Evolutionary conservation across 2,113 vertebrate genomes (phyloP), one percentile per base, ranked within the genome.

Genomic region (Neotragus pygmaeus): DNA sequence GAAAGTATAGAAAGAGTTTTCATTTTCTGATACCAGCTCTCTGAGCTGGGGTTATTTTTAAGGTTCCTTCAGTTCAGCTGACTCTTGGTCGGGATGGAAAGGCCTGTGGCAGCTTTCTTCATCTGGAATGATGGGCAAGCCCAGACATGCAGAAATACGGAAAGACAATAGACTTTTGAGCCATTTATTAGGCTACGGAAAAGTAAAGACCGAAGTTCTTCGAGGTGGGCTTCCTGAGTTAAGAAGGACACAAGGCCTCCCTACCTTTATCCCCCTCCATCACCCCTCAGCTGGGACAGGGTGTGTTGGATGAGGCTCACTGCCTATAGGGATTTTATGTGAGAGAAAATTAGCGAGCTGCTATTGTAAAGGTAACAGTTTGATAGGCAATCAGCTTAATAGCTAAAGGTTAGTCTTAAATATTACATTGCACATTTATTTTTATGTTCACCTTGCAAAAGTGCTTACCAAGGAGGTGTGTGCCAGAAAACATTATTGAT

Each of bases 401-500:
- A 97, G 88, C 92, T 96, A 90, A 89, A 97, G 84, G 85, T 95
- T 96, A 94, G 70, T 95, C 66, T 97, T 97, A 92, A 97, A 94
- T 94, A 96, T 97, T 95, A 96, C 92, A 96, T 92, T 96, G 94
- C 78, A 97, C 90, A 97, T 97, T 97, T 96, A 96, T 97, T 96
- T 97, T 98, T 97, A 95, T 95, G 94, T 95, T 73, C 25, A 91
- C 78, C 85, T 78, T 84, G 73, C 62, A 96, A 53, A 97, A 97
- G 92, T 95, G 88, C 96, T 97, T 97, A 91, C 23, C 19, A 87
- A 94, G 81, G 60, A 94, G 70, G 86, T 58, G 5, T 51, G 17
- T 89, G 66, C 92, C 96, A 97, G 92, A 94, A 96, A 97, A n/a
- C 36, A 43, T 58, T 96, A 97, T 96, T 97, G 97, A 98, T 96